phyloP scores from a whole-genome alignment of 1,140 invertebrate genomes.

The Druon quercuslanigerum region DNA sequence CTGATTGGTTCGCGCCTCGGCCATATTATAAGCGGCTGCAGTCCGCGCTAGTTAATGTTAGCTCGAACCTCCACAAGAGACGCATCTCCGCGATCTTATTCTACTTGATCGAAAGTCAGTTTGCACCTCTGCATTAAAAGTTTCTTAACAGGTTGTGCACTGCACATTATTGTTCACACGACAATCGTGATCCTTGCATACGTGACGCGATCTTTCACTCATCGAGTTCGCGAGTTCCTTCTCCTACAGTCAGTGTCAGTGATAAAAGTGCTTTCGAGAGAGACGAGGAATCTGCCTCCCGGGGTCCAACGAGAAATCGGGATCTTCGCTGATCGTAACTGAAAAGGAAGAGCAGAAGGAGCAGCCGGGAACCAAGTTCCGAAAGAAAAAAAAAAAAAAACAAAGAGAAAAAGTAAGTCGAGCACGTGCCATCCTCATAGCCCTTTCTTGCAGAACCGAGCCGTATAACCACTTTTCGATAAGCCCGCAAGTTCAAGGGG shows the following conservation, averaged over 20 bases:
- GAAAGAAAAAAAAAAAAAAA: constrained; percentile 13
- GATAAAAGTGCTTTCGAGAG: neutral
- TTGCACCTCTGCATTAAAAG: neutral
- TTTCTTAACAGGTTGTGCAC: neutral
- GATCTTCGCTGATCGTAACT: neutral
- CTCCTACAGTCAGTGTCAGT: neutral
- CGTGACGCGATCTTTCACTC: neutral
- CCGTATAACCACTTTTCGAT: no score
- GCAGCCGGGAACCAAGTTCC: constrained; percentile 4
- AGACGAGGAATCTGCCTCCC: no score
- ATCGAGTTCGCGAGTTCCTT: constrained; percentile 13
- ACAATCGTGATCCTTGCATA: neutral
- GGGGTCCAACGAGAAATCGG: neutral
- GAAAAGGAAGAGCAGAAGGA: neutral
- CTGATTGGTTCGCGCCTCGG: constrained; percentile 72
- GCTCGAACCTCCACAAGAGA: constrained; percentile 70
- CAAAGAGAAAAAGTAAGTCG: constrained; percentile 30
- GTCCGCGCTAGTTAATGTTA: constrained; percentile 73
- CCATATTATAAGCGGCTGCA: constrained; percentile 74
- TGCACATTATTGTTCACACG: neutral
- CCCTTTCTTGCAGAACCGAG: neutral
- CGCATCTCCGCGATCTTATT: constrained; percentile 62
- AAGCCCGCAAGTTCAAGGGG: neutral
- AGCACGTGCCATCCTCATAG: constrained; percentile 24
- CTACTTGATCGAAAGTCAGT: constrained; percentile 28